These are phyloP conservation scores for Sycophila sp. DNA, from an alignment of 1,140 invertebrate species.

Conservation along the genomic window DNA sequence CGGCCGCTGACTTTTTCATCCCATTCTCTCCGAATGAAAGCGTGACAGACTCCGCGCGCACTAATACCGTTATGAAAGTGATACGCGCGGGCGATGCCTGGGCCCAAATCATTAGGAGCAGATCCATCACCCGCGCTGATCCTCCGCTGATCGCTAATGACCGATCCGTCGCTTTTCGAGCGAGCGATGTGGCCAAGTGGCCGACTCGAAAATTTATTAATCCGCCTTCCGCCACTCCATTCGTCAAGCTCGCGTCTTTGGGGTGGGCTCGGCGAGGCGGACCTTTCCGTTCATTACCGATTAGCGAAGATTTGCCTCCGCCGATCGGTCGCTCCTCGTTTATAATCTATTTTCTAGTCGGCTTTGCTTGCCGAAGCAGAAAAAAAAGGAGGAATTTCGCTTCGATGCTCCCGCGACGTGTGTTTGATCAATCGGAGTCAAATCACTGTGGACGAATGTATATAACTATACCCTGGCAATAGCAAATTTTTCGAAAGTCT, in stretches of 20 bases:
- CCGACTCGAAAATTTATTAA: constrained; percentile 33
- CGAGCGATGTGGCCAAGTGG: neutral
- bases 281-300: neutral
- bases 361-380: no score
- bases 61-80: neutral
- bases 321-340: neutral
- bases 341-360: no score
- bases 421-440: no score
- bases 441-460: no score
- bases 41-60: neutral
- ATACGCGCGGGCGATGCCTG: neutral
- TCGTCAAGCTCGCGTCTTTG: constrained; percentile 32
- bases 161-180: neutral
- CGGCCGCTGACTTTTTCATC: neutral
- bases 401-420: neutral
- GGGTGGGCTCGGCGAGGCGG: neutral
- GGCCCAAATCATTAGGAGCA: constrained; percentile 31
- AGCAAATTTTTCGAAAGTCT: no score
- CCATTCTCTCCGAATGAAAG: constrained; percentile 1
- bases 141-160: constrained; percentile 26
- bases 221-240: constrained; percentile 18
- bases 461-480: no score
- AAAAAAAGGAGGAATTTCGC: neutral
- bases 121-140: constrained; percentile 28
- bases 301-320: neutral